Conservation (phyloP, 2,797 vertebrate genomes). For the Erpetoichthys calabaricus region DNA sequence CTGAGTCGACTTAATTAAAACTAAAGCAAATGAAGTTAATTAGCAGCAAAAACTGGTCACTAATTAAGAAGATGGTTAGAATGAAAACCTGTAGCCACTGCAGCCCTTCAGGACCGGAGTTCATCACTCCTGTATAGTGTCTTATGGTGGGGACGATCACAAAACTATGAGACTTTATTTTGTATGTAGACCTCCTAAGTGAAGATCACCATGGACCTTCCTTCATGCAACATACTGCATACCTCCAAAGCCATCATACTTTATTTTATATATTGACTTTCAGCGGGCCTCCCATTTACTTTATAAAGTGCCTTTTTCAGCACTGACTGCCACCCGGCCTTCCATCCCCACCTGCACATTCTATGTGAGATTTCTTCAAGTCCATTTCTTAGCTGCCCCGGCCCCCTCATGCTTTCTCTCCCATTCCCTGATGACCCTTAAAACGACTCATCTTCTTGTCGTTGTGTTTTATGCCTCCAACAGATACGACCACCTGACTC, state of each 20-base stretch:
- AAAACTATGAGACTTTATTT: too few species aligned
- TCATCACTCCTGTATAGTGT: too few species aligned
- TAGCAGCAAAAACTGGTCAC: too few species aligned
- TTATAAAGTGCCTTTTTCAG: background rate
- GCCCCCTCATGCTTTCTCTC: background rate
- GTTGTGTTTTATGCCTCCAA: background rate
- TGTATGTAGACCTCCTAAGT: too few species aligned
- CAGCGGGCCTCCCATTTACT: background rate
- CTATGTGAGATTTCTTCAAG: background rate
- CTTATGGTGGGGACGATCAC: too few species aligned
- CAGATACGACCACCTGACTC: conserved; percentile 83
- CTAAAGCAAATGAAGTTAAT: too few species aligned
- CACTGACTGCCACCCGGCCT: background rate
- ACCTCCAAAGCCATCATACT: conserved; percentile 8
- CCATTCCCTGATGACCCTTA: background rate
- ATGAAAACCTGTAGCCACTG: too few species aligned
- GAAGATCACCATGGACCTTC: too few species aligned
- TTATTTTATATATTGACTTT: background rate
- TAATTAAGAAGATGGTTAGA: too few species aligned
- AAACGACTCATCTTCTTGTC: background rate
- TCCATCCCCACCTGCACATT: background rate
- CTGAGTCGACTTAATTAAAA: too few species aligned
- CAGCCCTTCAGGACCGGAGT: too few species aligned
- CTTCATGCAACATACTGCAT: background rate
- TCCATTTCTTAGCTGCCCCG: background rate